Evolutionary conservation across 2,888 invertebrate species (phyloP).

Genomic region (Endotricha flammealis): DNA sequence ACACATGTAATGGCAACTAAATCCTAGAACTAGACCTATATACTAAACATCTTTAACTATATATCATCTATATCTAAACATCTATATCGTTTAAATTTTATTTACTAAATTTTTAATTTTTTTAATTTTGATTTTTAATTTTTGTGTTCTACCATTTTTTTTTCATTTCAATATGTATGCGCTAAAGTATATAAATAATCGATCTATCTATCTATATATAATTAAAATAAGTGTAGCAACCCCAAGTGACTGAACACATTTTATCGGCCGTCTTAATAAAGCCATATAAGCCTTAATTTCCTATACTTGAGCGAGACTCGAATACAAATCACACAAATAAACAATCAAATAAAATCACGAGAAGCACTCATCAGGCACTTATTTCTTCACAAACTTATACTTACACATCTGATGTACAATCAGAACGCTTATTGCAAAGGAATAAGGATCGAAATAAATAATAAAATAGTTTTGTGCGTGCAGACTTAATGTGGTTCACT

Average conservation of each 20-base stretch:
- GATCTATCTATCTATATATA: too few relatives aligned
- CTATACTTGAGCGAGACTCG: conserved; percentile 24
- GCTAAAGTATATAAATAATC: too few relatives aligned
- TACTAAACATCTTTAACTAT: too few relatives aligned
- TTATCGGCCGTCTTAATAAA: conserved; percentile 26
- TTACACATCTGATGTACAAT: conserved; percentile 1
- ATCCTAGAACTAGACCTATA: too few relatives aligned
- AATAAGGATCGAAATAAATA: conserved; percentile 23
- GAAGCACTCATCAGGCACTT: conserved; percentile 60
- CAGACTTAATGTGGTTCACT: conserved; percentile 19
- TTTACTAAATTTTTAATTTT: too few relatives aligned
- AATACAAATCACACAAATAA: conserved; percentile 59
- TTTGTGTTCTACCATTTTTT: too few relatives aligned
- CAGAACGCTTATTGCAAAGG: conserved; percentile 18
- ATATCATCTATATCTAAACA: too few relatives aligned
- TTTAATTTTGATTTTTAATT: too few relatives aligned
- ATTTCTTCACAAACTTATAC: conserved; percentile 26
- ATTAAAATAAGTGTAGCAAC: conserved; percentile 15
- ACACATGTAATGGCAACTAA: too few relatives aligned
- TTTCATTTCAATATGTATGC: too few relatives aligned
- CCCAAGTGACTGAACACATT: conserved; percentile 13
- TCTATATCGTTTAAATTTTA: too few relatives aligned
- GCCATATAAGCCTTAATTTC: conserved; percentile 39
- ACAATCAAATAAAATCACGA: conserved; percentile 68
- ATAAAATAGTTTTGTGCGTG: conserved; percentile 11